phyloP scores from a whole-genome alignment of 2,888 invertebrate species.

The Rotaria macrura region DNA sequence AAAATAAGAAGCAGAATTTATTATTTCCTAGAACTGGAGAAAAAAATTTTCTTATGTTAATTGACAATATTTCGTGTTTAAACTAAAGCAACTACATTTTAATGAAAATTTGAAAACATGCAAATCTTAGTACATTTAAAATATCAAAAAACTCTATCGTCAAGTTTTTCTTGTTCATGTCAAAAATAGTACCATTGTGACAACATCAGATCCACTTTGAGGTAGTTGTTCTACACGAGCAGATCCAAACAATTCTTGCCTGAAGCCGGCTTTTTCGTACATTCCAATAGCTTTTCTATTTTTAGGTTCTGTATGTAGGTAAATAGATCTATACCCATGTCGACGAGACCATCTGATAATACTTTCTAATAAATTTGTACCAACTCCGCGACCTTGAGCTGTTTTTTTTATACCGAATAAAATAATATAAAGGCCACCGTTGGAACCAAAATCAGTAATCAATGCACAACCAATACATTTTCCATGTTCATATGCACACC shows the following conservation, averaged over 20 bases:
- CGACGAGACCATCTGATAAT: neutral
- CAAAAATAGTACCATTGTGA: neutral
- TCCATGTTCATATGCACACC: neutral
- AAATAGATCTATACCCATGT: neutral
- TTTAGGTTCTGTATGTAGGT: neutral
- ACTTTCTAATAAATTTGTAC: neutral
- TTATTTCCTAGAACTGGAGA: no score
- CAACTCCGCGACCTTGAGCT: slow-evolving; percentile 1
- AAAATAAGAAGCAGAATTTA: no score
- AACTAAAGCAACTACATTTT: no score
- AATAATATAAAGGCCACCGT: neutral
- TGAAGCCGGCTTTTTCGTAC: neutral
- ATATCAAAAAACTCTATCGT: no score
- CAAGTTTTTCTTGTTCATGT: neutral
- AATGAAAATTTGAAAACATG: no score
- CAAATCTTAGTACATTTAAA: no score
- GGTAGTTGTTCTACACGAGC: neutral
- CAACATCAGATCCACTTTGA: neutral
- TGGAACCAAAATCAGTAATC: neutral
- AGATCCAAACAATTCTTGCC: neutral
- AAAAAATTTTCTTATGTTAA: no score
- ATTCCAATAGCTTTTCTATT: neutral
- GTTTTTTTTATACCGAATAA: neutral
- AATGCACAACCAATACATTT: neutral
- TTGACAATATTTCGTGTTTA: no score